phyloP scores from a whole-genome alignment of 2,888 invertebrate species.

The Papilio demoleus region DNA sequence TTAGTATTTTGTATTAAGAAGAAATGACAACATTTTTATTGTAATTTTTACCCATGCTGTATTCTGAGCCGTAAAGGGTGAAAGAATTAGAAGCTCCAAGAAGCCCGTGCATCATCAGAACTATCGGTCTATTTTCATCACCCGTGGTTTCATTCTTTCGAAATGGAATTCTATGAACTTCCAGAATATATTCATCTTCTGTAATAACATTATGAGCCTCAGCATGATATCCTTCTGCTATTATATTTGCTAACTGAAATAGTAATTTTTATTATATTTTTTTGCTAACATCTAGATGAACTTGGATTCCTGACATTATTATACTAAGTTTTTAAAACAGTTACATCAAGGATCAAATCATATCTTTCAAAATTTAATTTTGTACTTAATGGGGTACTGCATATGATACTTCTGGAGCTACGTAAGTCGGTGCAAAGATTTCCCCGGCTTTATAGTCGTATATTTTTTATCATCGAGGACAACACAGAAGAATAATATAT shows the following conservation, averaged over 20 bases:
- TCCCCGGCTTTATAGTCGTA: neutral
- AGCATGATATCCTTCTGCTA: conserved; percentile 50
- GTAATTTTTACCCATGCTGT: conserved; percentile 49
- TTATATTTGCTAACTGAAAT: conserved; percentile 52
- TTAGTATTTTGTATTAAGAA: neutral
- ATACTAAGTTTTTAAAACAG: too few species aligned
- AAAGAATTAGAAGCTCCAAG: conserved; percentile 49
- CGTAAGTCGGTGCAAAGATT: too few species aligned
- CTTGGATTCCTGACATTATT: too few species aligned
- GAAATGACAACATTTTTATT: too few species aligned
- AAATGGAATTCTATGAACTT: conserved; percentile 55
- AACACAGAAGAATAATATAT: too few species aligned
- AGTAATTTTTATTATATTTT: neutral
- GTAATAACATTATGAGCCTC: conserved; percentile 52
- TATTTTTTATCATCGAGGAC: too few species aligned
- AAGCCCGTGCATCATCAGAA: conserved; percentile 56
- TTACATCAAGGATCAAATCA: too few species aligned
- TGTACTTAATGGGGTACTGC: too few species aligned
- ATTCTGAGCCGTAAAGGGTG: conserved; percentile 46
- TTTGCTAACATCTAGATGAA: neutral
- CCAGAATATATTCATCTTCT: conserved; percentile 55
- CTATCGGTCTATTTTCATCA: conserved; percentile 47
- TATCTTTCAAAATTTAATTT: too few species aligned
- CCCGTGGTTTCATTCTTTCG: conserved; percentile 43
- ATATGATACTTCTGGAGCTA: too few species aligned